These are phyloP conservation scores for Vulpes vulpes DNA, from an alignment of 2,113 vertebrate species.

Conservation along the genomic window DNA sequence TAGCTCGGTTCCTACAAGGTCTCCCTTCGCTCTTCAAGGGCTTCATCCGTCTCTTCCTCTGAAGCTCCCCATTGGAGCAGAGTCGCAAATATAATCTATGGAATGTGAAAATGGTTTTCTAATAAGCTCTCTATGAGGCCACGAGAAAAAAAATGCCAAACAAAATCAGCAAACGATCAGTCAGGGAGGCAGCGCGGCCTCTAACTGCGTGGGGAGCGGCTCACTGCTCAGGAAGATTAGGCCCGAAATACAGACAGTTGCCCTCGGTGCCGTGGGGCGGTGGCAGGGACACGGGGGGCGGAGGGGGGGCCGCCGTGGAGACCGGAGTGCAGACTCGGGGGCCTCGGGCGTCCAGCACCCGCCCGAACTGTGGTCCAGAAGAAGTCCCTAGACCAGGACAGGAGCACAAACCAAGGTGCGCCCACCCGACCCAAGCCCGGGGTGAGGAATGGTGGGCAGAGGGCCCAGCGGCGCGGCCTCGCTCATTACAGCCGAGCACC, in stretches of 20 bases:
- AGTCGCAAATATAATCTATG: conserved; percentile 70
- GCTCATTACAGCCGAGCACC: neutral
- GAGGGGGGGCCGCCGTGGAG: fast-evolving
- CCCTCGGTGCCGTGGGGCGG: neutral
- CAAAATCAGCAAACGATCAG: conserved; percentile 83
- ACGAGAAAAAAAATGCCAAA: conserved; percentile 81
- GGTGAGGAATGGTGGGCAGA: neutral
- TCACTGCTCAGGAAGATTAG: conserved; percentile 77
- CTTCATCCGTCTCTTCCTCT: neutral
- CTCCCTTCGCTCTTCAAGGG: neutral
- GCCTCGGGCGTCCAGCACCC: neutral
- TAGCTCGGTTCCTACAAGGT: neutral
- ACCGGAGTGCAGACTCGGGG: fast-evolving
- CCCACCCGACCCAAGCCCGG: fast-evolving
- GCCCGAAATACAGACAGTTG: conserved; percentile 60
- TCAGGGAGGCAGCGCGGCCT: conserved; percentile 34
- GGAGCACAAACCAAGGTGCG: neutral
- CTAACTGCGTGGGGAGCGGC: conserved; percentile 58
- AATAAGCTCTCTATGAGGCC: conserved; percentile 82
- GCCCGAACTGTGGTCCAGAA: neutral
- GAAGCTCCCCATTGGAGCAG: neutral
- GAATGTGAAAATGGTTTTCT: conserved; percentile 78
- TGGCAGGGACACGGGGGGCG: fast-evolving
- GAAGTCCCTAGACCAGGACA: neutral
- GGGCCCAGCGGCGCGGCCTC: fast-evolving